Evolutionary conservation across 2,888 invertebrate genomes (phyloP), one percentile per base, ranked within the genome.

Genomic region (Dryomyza anilis): DNA sequence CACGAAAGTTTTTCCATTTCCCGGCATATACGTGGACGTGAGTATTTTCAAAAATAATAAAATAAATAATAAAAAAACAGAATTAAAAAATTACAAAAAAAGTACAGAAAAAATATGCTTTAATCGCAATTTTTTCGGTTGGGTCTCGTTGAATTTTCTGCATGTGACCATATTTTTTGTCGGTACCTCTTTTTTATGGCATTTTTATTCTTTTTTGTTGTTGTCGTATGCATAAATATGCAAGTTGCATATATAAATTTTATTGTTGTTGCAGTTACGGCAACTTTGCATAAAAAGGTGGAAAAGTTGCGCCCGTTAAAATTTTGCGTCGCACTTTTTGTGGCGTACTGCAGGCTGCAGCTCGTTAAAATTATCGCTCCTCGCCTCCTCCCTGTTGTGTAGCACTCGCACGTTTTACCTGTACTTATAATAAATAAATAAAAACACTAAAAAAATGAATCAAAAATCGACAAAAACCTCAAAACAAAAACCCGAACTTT

Each of bases 1-100:
- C 52, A 90, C 88, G 6, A 92, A 91, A 82, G 88, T 89, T 64
- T 94, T 94, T 82, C 87, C 88, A 58, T 85, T 90, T 70, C 86
- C 88, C 14, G 93, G 92, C 69, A 90, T 94, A 69, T 86, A 88
- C 73, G 91, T 94, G 59, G 93, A 94, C 84, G 94, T 94, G 82
- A 92, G 93, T 91, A 76, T 66, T 33, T n/a, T n/a, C n/a, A n/a
- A n/a, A n/a, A n/a, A n/a, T n/a, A n/a, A n/a, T n/a, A n/a, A n/a
- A n/a, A n/a, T n/a, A n/a, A n/a, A n/a, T n/a, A n/a, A n/a, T n/a
- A 66, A 53, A 69, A 61, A 67, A 59, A 52, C 63, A 46, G 33
- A 52, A 3, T n/a, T 36, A 52, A 16, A n/a, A n/a, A n/a, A n/a
- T n/a, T n/a, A n/a, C n/a, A n/a, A n/a, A n/a, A n/a, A n/a, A n/a